Conservation (phyloP, 2,113 vertebrate genomes). For the Speoplatyrhinus poulsoni region DNA sequence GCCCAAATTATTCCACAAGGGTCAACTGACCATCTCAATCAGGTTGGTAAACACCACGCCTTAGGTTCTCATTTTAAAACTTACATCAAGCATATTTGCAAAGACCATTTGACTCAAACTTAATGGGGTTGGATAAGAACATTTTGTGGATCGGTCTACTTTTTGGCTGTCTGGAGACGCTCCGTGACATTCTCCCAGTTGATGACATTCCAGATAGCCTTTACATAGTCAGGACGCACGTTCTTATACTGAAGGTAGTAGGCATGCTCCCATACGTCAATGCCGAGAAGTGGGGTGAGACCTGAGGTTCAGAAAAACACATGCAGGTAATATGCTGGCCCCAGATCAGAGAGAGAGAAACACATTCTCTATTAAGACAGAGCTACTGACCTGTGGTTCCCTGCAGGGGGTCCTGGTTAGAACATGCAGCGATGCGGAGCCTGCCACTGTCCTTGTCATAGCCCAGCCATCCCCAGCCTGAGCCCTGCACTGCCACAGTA, state of each 20-base stretch:
- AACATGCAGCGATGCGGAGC: constrained; percentile 85
- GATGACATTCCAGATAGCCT: constrained; percentile 96
- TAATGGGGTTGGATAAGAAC: neutral
- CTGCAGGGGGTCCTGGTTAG: constrained; percentile 95
- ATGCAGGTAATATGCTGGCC: neutral
- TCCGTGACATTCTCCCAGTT: constrained; percentile 94
- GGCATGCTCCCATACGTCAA: constrained; percentile 98
- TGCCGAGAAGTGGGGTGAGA: constrained; percentile 92
- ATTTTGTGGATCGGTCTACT: constrained; percentile 67
- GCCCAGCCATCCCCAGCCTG: constrained; percentile 97
- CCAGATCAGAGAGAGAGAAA: neutral
- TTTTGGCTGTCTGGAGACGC: constrained; percentile 83
- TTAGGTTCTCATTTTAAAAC: neutral
- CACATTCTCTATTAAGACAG: neutral
- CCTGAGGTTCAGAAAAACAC: constrained; percentile 68
- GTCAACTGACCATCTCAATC: neutral
- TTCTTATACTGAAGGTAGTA: constrained; percentile 99
- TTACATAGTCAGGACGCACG: constrained; percentile 94
- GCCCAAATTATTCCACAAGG: too few relatives aligned
- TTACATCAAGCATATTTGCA: constrained; percentile 25
- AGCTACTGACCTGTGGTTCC: constrained; percentile 88
- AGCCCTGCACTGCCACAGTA: constrained; percentile 92
- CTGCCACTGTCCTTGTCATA: constrained; percentile 85
- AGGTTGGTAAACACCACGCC: too few relatives aligned
- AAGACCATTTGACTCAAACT: constrained; percentile 17